Base-by-base conservation (phyloP, 2,797 vertebrate genomes). In the Catamblyrhynchus diadema region DNA sequence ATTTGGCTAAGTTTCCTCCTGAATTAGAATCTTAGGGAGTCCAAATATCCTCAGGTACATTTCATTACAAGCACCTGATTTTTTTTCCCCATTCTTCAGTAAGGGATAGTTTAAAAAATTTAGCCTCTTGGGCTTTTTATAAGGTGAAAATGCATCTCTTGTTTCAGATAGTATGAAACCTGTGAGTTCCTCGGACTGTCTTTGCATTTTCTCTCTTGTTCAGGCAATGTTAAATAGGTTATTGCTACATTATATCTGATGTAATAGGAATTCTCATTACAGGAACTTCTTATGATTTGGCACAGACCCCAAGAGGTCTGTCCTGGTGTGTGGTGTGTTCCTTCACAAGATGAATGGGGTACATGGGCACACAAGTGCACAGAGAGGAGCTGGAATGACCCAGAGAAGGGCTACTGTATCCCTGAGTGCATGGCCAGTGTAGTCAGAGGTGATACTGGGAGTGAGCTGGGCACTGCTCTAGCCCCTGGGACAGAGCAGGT, bases 311-410 rank as follows among this genome's bases (percentile, higher is more conserved):
- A 9, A 28, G 74, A 70, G 14, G 19, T 77, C 54, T 85, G 32
- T 72, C 53, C 16, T 74, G 35, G 10, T 48, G 9, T 51, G 28
- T 53, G 48, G 5, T 32, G 33, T 1, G 4, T 62, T 66, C 48
- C 33, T 57, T 71, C 6, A 1, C 32, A 28, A 74, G 23, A 9
- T 16, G 35, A 41, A 62, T 9, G 6, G 14, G 32, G 3, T 53
- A 3, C 1, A 0, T 56, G 64, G 17, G 78, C 37, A 30, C 12
- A 27, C 10, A 14, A 5, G 6, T 1, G 3, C 14, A 44, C 35
- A 13, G 23, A 39, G n/a, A 50, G 44, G 25, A 35, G 10, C 2
- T 57, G 30, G 12, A 48, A 24, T 1, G 23, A 35, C 19, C 41
- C 5, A 5, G 32, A 35, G 53, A 45, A 51, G 19, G 5, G 9